phyloP scores from a whole-genome alignment of 2,113 vertebrate genomes.

The Calyptommatus sinebrachiatus region DNA sequence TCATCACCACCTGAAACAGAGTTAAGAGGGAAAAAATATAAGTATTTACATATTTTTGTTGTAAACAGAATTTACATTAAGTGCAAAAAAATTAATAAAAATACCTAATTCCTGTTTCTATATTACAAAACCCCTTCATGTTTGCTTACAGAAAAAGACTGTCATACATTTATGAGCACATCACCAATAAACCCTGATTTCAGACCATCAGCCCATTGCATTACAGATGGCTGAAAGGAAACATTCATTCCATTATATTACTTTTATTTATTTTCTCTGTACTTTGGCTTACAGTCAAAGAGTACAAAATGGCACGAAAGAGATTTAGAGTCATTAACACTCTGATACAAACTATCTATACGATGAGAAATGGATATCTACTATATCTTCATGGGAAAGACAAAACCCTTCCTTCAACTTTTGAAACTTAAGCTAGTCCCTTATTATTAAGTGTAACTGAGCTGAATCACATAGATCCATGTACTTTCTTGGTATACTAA shows the following conservation, averaged over 20 bases:
- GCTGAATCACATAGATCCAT: too few species aligned
- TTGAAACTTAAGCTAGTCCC: background rate
- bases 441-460: too few species aligned
- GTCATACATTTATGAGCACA: background rate
- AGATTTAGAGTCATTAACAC: background rate
- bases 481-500: too few species aligned
- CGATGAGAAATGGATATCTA: background rate
- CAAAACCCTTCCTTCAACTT: background rate
- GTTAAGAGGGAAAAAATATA: conserved; percentile 3
- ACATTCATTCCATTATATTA: background rate
- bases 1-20: conserved; percentile 88
- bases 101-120: background rate
- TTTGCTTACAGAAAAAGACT: background rate
- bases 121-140: background rate
- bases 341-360: background rate
- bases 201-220: too few species aligned
- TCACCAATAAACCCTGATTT: background rate
- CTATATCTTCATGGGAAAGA: background rate
- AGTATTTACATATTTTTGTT: background rate
- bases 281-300: background rate
- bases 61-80: background rate
- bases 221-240: background rate
- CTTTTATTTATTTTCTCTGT: background rate
- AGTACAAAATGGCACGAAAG: background rate
- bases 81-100: background rate